Conservation (phyloP, 2,797 vertebrate genomes). For the Propithecus perrieri region DNA sequence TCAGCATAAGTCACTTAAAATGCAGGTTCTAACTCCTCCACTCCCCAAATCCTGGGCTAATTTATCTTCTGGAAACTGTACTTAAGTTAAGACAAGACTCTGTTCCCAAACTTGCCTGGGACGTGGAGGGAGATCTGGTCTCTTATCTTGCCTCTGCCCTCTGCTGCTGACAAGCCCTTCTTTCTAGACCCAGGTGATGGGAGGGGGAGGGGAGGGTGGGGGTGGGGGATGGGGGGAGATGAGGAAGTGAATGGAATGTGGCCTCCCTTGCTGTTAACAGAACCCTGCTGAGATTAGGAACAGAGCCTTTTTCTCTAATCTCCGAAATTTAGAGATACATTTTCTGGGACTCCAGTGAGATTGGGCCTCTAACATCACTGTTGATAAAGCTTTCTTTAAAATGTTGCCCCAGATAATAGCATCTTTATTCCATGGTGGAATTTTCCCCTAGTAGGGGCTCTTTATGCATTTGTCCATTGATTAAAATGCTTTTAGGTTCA, state of each 20-base stretch:
- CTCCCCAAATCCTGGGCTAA: not conserved
- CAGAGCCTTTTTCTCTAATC: not conserved
- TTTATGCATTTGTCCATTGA: not conserved
- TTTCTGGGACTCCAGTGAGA: not conserved
- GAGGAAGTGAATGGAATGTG: not conserved
- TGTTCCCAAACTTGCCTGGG: not conserved
- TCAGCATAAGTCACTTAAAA: conserved; percentile 3
- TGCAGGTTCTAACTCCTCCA: not conserved
- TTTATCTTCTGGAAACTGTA: conserved; percentile 27
- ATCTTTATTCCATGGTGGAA: not conserved
- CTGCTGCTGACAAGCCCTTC: not conserved
- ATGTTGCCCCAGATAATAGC: not conserved
- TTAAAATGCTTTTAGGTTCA: not conserved
- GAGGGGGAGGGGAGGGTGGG: too few species aligned
- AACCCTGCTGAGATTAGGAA: not conserved
- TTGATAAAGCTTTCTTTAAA: not conserved
- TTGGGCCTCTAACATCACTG: not conserved
- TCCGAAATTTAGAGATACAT: not conserved
- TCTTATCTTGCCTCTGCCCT: not conserved
- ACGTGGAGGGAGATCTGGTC: not conserved
- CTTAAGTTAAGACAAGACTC: not conserved
- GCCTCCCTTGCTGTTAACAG: not conserved
- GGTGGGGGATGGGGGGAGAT: not conserved
- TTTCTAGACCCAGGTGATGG: not conserved
- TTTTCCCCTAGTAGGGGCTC: not conserved